Conservation (phyloP, 2,797 vertebrate species). For the Macrochelys suwanniensis region DNA sequence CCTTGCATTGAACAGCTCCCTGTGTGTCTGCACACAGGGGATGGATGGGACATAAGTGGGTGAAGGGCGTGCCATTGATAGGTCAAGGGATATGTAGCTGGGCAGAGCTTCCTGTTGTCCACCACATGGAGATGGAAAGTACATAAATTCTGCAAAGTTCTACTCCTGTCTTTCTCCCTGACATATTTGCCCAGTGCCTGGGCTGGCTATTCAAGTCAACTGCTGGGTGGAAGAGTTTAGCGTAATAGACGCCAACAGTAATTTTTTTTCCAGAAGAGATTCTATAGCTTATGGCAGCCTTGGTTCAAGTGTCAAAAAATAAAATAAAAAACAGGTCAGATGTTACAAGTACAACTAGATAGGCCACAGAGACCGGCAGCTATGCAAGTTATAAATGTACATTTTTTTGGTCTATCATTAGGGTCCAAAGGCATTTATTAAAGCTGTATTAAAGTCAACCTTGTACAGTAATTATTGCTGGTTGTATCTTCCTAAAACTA, state of each 20-base stretch:
- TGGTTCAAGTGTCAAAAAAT: background rate
- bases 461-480: background rate
- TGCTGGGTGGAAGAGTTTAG: background rate
- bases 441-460: background rate
- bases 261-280: background rate
- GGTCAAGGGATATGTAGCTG: background rate
- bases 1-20: background rate
- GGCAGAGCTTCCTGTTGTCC: background rate
- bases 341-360: background rate
- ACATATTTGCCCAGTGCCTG: background rate
- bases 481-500: conserved; percentile 1
- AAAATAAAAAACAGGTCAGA: background rate
- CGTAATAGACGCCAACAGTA: background rate
- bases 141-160: background rate
- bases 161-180: background rate
- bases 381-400: background rate
- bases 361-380: background rate
- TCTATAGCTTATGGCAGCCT: background rate
- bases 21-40: background rate
- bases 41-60: background rate
- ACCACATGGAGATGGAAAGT: background rate
- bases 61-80: background rate
- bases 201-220: background rate
- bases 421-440: background rate
- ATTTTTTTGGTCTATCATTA: background rate